Percentiles rank a stretch among this genome's conserved stretches.
Conservation (phyloP, 2,797 vertebrate species). For the Danionella dracula region DNA sequence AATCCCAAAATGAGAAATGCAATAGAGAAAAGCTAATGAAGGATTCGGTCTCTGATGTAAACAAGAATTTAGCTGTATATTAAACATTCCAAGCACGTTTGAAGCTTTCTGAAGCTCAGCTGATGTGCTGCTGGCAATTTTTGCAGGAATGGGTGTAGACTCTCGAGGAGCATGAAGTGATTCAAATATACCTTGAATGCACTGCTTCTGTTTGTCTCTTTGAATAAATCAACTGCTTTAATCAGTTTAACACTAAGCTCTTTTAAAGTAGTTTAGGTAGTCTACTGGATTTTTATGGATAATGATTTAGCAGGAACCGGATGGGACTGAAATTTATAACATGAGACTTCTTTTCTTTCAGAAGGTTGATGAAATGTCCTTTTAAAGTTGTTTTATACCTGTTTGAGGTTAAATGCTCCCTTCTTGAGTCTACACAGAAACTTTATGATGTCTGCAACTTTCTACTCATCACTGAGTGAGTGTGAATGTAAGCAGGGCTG, state of each 20-base stretch:
- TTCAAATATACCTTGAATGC: constrained; percentile 1
- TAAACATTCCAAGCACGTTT: constrained; percentile 43
- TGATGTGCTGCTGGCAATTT: not conserved
- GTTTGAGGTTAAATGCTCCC: too few species aligned
- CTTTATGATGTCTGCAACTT: too few species aligned
- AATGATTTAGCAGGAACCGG: too few species aligned
- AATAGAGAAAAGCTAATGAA: constrained; percentile 53
- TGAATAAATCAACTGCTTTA: not conserved
- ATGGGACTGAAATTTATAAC: too few species aligned
- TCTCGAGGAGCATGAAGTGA: not conserved
- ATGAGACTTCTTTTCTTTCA: too few species aligned
- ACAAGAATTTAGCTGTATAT: constrained; percentile 50
- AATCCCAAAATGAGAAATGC: constrained; percentile 17
- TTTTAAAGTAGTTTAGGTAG: not conserved
- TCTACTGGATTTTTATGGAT: too few species aligned
- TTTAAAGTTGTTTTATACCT: too few species aligned
- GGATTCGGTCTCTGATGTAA: constrained; percentile 46
- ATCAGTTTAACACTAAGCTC: not conserved
- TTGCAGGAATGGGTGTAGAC: not conserved
- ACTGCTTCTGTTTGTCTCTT: not conserved
- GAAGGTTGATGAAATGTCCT: too few species aligned
- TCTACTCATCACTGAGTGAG: too few species aligned
- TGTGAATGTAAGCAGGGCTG: too few species aligned
- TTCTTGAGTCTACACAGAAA: too few species aligned
- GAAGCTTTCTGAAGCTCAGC: not conserved